Base-by-base conservation (phyloP, 2,888 invertebrate genomes). In the Odontomyia ornata region DNA sequence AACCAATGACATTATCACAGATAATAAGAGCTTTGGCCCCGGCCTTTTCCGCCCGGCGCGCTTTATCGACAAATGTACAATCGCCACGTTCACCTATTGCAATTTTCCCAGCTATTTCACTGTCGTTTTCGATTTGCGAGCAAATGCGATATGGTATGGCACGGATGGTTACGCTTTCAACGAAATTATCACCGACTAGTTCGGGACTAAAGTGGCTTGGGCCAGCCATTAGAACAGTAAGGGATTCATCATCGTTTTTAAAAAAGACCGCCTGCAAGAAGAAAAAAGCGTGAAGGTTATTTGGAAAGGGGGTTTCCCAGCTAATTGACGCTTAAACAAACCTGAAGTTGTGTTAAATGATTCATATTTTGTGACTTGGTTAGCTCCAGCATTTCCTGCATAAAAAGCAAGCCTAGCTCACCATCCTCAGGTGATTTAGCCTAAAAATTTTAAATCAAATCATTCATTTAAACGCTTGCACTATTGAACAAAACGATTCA, bases 1-100 rank as follows among this genome's bases (percentile, higher is more conserved):
- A 93, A 30, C 91, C 93, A 3, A 91, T 89, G 13, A 92, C 90
- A 86, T 96, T 96, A 87, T 96, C 96, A 79, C 94, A 87, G 52
- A 99, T 93, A 82, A 99, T 93, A 21, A 94, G 94, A 23, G 93
- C 95, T 46, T 91, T 87, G 0, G 94, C 97, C 18, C 97, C 97
- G 3, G 93, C 92, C 76, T 89, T 88, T 88, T 97, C 94, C 46
- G 96, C 90, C 81, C 91, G 88, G 73, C 96, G 90, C 1, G 95
- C 97, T 89, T 99, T 99, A 82, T 97, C 96, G 1, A 98, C 92
- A 85, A 98, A 99, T 88, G 97, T 97, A 86, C 99, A 99, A 81
- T 93, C 93, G 0, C 98, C 98, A 27, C 99, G 90, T 83, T 93
- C 92, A 77, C 96, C 92, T n/a, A 99, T 88, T 0, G 91, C 95